Evolutionary conservation across 2,113 vertebrate species (phyloP).

Genomic region (Xerus inauris): DNA sequence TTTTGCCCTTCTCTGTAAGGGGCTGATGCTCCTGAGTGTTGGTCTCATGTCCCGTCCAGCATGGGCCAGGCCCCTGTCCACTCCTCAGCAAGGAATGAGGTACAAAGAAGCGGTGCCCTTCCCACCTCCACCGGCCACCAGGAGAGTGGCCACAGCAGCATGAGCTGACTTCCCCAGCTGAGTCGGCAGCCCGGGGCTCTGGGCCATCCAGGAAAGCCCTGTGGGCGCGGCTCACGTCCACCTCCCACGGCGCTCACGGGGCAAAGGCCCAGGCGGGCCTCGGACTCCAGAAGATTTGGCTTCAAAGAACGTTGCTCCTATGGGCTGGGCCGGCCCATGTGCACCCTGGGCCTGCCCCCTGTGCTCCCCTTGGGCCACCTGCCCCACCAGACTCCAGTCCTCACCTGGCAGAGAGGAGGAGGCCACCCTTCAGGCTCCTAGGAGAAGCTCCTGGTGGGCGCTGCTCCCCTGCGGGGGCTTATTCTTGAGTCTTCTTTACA

Average conservation of each 20-base stretch:
- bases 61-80: too few species aligned
- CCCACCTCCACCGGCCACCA: too few species aligned
- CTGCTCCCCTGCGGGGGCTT: accelerated
- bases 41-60: background rate
- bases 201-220: background rate
- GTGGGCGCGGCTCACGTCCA: accelerated
- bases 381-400: too few species aligned
- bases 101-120: background rate
- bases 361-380: too few species aligned
- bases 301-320: too few species aligned
- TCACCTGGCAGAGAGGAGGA: too few species aligned
- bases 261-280: too few species aligned
- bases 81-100: accelerated
- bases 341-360: too few species aligned
- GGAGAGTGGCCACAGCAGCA: background rate
- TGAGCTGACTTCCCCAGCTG: background rate
- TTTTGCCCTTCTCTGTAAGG: background rate
- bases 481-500: background rate
- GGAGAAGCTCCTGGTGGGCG: too few species aligned
- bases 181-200: background rate
- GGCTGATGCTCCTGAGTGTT: background rate
- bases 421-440: too few species aligned
- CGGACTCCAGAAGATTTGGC: too few species aligned
- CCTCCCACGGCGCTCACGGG: background rate
- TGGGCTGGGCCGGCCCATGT: too few species aligned